phyloP scores from a whole-genome alignment of 2,113 vertebrate genomes.

The Pimephales promelas region DNA sequence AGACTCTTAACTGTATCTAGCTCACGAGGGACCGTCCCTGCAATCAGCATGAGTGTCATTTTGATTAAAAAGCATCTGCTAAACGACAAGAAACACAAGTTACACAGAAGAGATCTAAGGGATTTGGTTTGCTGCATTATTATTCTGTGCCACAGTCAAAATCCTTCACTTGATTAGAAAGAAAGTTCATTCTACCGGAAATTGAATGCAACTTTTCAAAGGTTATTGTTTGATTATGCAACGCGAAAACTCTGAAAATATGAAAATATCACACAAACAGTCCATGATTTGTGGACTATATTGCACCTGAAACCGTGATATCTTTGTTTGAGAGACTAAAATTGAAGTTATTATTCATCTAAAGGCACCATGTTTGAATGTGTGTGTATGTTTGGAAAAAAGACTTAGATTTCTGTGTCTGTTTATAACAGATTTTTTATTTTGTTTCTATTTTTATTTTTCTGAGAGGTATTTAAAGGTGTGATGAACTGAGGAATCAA shows the following conservation, averaged over 20 bases:
- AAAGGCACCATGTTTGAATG: too few species aligned
- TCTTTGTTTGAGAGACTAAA: too few species aligned
- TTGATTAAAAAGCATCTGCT: conserved; percentile 4
- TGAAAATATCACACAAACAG: too few species aligned
- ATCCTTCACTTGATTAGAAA: not conserved
- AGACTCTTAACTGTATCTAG: not conserved
- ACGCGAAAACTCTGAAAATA: too few species aligned
- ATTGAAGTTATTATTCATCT: too few species aligned
- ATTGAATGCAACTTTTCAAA: not conserved
- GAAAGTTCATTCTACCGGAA: not conserved
- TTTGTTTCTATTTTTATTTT: not conserved
- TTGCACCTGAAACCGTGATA: too few species aligned
- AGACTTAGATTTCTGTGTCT: too few species aligned
- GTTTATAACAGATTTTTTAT: not conserved
- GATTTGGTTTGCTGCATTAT: too few species aligned
- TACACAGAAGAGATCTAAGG: not conserved
- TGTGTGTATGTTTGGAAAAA: not conserved
- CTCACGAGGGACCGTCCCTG: conserved; percentile 21
- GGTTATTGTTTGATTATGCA: not conserved
- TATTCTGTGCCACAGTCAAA: not conserved
- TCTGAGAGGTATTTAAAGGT: not conserved
- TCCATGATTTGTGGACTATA: too few species aligned
- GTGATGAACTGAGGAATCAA: too few species aligned
- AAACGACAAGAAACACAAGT: not conserved
- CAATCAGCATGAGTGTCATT: not conserved